phyloP scores from a whole-genome alignment of 2,113 vertebrate species.

The Bothrops jararaca region DNA sequence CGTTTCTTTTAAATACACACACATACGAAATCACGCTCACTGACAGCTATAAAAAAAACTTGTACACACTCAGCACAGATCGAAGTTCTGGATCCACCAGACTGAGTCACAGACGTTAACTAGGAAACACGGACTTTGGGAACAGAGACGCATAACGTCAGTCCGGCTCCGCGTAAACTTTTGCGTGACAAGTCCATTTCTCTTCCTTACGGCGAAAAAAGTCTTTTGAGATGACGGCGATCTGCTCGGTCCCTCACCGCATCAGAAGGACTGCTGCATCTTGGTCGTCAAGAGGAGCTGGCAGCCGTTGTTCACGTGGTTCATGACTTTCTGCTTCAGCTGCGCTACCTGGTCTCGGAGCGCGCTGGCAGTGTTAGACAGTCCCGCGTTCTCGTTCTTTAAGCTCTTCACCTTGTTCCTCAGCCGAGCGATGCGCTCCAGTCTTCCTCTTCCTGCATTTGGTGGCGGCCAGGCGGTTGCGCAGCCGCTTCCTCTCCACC shows the following conservation, averaged over 20 bases:
- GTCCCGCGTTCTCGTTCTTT: conserved; percentile 86
- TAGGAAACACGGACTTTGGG: background rate
- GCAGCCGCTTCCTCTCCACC: conserved; percentile 86
- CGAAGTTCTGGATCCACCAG: conserved; percentile 59
- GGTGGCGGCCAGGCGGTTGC: conserved; percentile 89
- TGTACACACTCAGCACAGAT: conserved; percentile 63
- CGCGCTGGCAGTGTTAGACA: conserved; percentile 84
- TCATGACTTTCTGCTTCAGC: conserved; percentile 89
- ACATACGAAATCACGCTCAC: conserved; percentile 52
- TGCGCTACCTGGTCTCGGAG: conserved; percentile 90
- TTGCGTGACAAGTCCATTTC: background rate
- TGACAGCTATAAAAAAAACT: conserved; percentile 44
- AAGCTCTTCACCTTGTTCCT: conserved; percentile 90
- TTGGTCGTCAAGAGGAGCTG: conserved; percentile 88
- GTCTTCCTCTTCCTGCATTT: conserved; percentile 89
- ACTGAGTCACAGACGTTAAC: conserved; percentile 31
- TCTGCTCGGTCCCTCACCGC: background rate
- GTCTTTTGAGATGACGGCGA: background rate
- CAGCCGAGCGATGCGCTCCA: conserved; percentile 89
- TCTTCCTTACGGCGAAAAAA: background rate
- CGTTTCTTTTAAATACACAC: conserved; percentile 53
- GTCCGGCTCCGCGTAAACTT: conserved; percentile 23
- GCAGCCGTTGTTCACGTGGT: conserved; percentile 89
- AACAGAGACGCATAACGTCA: background rate
- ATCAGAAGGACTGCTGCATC: conserved; percentile 75